phyloP scores from a whole-genome alignment of 1,140 invertebrate genomes.

The Pinna nobilis region DNA sequence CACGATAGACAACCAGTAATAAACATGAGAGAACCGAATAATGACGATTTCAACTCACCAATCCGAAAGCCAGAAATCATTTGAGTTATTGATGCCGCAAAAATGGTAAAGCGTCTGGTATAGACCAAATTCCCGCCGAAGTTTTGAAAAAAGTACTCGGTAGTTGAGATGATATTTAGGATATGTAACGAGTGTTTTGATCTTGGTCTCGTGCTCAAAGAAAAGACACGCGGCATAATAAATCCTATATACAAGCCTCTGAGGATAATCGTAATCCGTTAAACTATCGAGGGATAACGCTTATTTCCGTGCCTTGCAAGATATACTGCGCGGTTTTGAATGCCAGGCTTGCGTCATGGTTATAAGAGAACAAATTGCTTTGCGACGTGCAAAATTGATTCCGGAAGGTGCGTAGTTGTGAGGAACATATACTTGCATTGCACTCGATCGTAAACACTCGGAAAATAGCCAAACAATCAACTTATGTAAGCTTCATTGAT shows the following conservation, averaged over 20 bases:
- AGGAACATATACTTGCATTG: conserved; percentile 16
- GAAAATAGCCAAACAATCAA: conserved; percentile 15
- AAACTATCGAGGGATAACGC: conserved; percentile 34
- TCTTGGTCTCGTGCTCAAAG: neutral
- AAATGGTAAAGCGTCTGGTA: conserved; percentile 18
- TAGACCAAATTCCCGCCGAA: conserved; percentile 36
- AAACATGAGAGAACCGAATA: too few species aligned
- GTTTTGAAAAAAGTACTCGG: conserved; percentile 30
- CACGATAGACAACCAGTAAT: too few species aligned
- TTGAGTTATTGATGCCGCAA: conserved; percentile 15
- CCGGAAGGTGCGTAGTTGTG: conserved; percentile 12
- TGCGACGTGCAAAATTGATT: conserved; percentile 38
- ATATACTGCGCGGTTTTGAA: conserved; percentile 34
- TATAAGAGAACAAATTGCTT: conserved; percentile 19
- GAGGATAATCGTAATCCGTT: conserved; percentile 1
- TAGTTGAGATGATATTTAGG: conserved; percentile 10
- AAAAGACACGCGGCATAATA: conserved; percentile 22
- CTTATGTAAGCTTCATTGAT: conserved; percentile 27
- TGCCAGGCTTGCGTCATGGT: neutral
- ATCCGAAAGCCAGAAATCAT: too few species aligned
- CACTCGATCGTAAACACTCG: conserved; percentile 17
- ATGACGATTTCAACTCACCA: too few species aligned
- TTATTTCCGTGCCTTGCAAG: conserved; percentile 30
- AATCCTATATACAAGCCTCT: conserved; percentile 20
- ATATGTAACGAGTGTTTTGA: conserved; percentile 30